Base-by-base conservation (phyloP, 2,888 invertebrate genomes). In the Ichneumon xanthorius region DNA sequence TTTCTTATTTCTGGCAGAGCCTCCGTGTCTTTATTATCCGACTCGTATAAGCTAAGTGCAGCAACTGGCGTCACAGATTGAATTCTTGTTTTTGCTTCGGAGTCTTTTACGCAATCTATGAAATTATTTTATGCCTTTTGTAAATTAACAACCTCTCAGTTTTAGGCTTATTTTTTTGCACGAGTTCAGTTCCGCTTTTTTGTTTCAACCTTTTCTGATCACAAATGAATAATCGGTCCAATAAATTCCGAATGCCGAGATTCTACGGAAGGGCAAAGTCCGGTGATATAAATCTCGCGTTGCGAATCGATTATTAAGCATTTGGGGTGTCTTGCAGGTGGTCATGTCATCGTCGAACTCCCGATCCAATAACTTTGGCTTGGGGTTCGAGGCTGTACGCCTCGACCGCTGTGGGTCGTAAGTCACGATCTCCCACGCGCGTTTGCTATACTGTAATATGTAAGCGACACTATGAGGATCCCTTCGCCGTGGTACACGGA, bases 391-490 rank as follows among this genome's bases (percentile, higher is more conserved):
- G 61, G 72, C 79, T 89, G 86, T 88, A 86, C 50, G 75, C 53
- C 79, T 72, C 70, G 61, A 85, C 79, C 82, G 89, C 86, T 87
- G 88, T 89, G 89, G 88, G 88, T 87, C 89, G 90, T 92, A 90
- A 90, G 91, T 92, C 93, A 92, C 89, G 86, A 91, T 91, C 90
- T 91, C 80, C 90, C 89, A 91, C 91, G 82, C 75, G 79, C 71
- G 55, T 75, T 79, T 82, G 55, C 82, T 82, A 73, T 70, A 67
- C 73, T 26, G 72, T 92, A 91, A 92, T 92, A 90, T 89, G 87
- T 82, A 87, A 65, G 85, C 88, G 87, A 89, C 89, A 86, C 58
- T 50, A 65, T 68, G 71, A 80, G 82, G 58, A 80, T 80, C 86
- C 82, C 80, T 76, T 78, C 77, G 86, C 80, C 73, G 85, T 26